Conservation (phyloP, 2,888 invertebrate species). For the Perizoma affinitatum region DNA sequence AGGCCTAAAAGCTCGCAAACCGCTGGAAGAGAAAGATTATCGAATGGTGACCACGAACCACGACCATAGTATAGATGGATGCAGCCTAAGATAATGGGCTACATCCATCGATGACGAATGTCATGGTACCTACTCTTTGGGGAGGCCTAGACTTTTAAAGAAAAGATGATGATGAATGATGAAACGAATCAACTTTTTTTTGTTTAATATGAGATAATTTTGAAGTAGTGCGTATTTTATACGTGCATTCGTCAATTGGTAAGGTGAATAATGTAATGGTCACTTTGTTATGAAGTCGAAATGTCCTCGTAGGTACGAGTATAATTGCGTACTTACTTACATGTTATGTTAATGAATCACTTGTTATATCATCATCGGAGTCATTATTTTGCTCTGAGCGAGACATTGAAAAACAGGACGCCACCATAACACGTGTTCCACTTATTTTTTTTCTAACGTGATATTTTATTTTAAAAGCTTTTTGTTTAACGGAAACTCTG, state of each 20-base stretch:
- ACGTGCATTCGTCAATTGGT: neutral
- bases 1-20: too few species aligned
- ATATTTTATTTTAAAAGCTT: constrained; percentile 7
- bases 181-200: too few species aligned
- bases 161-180: too few species aligned
- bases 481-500: constrained; percentile 31
- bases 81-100: too few species aligned
- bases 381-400: constrained; percentile 5
- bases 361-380: neutral
- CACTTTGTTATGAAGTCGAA: neutral
- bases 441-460: neutral
- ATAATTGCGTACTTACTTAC: neutral
- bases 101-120: too few species aligned
- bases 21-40: too few species aligned
- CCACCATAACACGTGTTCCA: constrained; percentile 9
- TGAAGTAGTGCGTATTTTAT: too few species aligned
- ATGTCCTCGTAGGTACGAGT: neutral
- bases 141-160: too few species aligned
- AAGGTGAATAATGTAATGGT: neutral
- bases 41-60: too few species aligned
- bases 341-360: constrained; percentile 9
- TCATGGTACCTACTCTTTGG: too few species aligned
- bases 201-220: too few species aligned
- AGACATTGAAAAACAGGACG: constrained; percentile 1
- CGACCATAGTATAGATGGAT: too few species aligned